These are phyloP conservation scores for Anoplopoma fimbria DNA, from an alignment of 2,113 vertebrate species.

Conservation along the genomic window DNA sequence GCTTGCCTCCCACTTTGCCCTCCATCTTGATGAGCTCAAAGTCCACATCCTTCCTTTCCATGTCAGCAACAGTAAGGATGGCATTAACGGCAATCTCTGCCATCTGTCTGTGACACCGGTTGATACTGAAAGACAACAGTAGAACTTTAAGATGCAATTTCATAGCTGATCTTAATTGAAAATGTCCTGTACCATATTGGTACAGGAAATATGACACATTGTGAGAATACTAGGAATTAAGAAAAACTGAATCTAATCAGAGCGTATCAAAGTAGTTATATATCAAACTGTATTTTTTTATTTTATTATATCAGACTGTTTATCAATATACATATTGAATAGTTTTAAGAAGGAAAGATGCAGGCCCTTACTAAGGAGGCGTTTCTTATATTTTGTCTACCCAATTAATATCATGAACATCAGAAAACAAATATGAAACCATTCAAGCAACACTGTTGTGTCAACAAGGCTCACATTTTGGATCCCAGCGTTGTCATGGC, in stretches of 20 bases:
- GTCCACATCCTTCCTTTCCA: conserved; percentile 98
- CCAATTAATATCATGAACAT: not conserved
- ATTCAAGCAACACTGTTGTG: not conserved
- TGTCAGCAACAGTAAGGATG: conserved; percentile 94
- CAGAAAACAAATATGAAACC: not conserved
- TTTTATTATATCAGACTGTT: too few species aligned
- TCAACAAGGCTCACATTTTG: conserved; percentile 90
- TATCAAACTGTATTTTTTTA: not conserved
- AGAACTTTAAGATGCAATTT: not conserved
- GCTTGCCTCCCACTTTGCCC: conserved; percentile 96
- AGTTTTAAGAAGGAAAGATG: not conserved
- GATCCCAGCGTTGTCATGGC: conserved; percentile 98
- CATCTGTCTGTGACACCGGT: conserved; percentile 98
- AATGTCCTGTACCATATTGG: not conserved
- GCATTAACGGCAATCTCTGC: conserved; percentile 97
- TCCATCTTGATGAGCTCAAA: conserved; percentile 99
- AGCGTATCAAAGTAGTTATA: not conserved
- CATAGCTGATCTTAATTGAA: too few species aligned
- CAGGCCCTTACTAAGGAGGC: not conserved
- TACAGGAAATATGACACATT: not conserved
- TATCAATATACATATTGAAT: not conserved
- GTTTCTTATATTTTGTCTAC: not conserved
- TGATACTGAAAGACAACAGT: conserved; percentile 85
- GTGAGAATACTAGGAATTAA: not conserved
- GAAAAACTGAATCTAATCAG: not conserved